Percentiles rank a stretch among this genome's conserved stretches.
phyloP scores from a whole-genome alignment of 2,797 vertebrate species.

The Periparus ater region DNA sequence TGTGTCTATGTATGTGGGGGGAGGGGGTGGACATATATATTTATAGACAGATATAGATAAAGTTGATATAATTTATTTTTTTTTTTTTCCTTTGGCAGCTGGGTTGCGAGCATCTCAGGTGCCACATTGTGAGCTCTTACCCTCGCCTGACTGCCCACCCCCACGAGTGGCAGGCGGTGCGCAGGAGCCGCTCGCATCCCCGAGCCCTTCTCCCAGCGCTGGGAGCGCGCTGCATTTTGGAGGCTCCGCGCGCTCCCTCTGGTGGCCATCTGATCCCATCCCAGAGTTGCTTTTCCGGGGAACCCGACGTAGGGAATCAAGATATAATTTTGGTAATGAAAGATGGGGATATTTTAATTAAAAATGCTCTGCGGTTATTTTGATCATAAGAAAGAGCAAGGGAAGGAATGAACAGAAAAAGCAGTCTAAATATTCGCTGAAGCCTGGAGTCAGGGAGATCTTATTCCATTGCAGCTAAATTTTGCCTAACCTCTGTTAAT shows the following conservation, averaged over 20 bases:
- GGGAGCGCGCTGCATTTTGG: fast-evolving
- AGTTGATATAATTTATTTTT: not conserved
- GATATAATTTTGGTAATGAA: not conserved
- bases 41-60: not conserved
- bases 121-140: not conserved
- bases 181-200: fast-evolving
- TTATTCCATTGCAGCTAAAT: not conserved
- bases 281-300: not conserved
- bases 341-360: not conserved
- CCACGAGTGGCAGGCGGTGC: fast-evolving
- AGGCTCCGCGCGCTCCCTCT: not conserved
- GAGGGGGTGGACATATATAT: no score
- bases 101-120: not conserved
- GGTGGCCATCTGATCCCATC: not conserved
- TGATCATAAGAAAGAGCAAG: not conserved
- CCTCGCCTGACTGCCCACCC: not conserved
- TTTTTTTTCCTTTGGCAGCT: not conserved
- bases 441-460: not conserved
- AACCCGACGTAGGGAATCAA: not conserved
- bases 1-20: no score
- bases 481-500: not conserved
- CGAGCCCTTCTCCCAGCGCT: fast-evolving
- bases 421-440: not conserved
- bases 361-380: fast-evolving
- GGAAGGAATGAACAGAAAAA: not conserved